Percentiles rank a stretch among this genome's conserved stretches.
Evolutionary conservation across 2,888 invertebrate species (phyloP).

Genomic region (Tiliacea aurago): DNA sequence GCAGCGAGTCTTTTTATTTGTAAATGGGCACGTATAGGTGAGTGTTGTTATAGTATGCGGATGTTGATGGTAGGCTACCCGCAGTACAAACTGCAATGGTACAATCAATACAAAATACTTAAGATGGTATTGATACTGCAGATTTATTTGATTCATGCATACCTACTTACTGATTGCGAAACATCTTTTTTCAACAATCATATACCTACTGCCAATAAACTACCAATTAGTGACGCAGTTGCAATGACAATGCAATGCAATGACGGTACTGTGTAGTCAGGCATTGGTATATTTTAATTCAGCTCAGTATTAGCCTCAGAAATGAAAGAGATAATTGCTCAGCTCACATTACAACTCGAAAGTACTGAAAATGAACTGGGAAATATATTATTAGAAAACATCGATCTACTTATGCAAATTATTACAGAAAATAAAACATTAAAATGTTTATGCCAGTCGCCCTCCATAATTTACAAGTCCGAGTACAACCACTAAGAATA

Average conservation of each 20-base stretch:
- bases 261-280: not conserved
- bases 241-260: too few relatives aligned
- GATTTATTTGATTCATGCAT: too few relatives aligned
- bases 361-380: not conserved
- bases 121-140: not conserved
- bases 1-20: not conserved
- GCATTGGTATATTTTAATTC: too few relatives aligned
- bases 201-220: too few relatives aligned
- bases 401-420: not conserved
- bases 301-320: not conserved
- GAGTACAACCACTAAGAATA: conserved; percentile 9
- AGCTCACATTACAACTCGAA: not conserved
- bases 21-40: not conserved
- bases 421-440: not conserved
- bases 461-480: conserved; percentile 13
- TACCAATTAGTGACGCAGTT: too few relatives aligned
- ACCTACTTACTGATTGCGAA: too few relatives aligned
- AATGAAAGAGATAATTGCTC: not conserved
- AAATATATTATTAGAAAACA: not conserved
- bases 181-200: too few relatives aligned
- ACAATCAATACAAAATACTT: not conserved
- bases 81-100: not conserved
- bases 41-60: too few relatives aligned
- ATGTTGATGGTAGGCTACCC: too few relatives aligned
- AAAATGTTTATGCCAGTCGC: not conserved